These are phyloP conservation scores for Patiria miniata DNA, from an alignment of 35 echinoderm and acorn worm genomes.

Conservation along the genomic window DNA sequence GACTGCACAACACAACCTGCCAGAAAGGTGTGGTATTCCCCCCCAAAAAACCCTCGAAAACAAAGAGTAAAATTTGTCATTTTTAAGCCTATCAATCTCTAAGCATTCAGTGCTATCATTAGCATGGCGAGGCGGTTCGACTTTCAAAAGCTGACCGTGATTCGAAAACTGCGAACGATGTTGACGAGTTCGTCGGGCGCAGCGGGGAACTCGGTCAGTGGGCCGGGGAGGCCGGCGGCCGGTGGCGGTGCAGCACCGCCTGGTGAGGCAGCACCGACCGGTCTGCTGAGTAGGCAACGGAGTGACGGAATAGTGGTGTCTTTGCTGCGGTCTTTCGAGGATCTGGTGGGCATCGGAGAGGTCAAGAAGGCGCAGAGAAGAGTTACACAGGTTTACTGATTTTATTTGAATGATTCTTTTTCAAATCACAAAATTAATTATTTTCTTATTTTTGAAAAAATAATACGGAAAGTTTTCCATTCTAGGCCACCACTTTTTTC, in stretches of 20 bases:
- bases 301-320: constrained; percentile 31
- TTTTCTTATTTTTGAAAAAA: too few relatives aligned
- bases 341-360: constrained; percentile 78
- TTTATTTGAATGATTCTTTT: background rate
- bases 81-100: background rate
- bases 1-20: background rate
- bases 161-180: background rate
- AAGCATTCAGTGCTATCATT: background rate
- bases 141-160: background rate
- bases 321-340: constrained; percentile 57
- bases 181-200: background rate
- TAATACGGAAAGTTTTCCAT: too few relatives aligned
- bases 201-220: background rate
- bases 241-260: background rate
- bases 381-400: constrained; percentile 63
- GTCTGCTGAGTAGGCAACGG: background rate
- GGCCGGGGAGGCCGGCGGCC: background rate
- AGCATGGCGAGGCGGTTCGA: constrained; percentile 13
- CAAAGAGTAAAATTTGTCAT: background rate
- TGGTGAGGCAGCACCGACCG: background rate
- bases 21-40: constrained; percentile 1
- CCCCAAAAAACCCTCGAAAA: background rate
- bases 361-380: constrained; percentile 72
- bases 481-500: too few relatives aligned
- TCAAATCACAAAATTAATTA: background rate